Base-by-base conservation (phyloP, 2,888 invertebrate species). In the Synergus laeviventris region DNA sequence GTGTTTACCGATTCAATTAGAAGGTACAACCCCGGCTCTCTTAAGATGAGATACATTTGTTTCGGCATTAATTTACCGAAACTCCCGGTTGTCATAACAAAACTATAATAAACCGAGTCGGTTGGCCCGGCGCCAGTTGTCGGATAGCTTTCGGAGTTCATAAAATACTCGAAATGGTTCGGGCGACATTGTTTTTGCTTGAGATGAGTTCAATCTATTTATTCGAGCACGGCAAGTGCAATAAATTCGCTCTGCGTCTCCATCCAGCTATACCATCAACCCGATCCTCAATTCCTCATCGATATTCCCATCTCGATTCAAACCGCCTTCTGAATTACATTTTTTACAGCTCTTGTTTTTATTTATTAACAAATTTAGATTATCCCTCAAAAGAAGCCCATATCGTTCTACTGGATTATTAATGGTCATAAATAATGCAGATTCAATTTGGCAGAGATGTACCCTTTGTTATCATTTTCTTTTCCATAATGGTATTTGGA, bases 1-100 rank as follows among this genome's bases (percentile, higher is more conserved):
- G 87, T 90, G 90, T 91, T 91, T 90, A 90, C 89, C 88, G 84
- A 90, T 90, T 90, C 89, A 90, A 91, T 90, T 91, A 90, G 89
- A 88, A 86, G 84, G 84, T 86, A 83, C 85, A 83, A 82, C 82
- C 76, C 78, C 77, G 79, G 81, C 80, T 80, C 87, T 84, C 84
- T 84, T 82, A 83, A 79, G 82, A 84, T 79, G 82, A 85, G 86
- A 89, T 90, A 88, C 90, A 90, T 90, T 90, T 88, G 90, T 89
- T 90, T 89, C 89, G 84, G 85, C 89, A 89, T 90, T 90, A 90
- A 90, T 90, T 89, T 87, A 89, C 87, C 88, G 87, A 84, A 88
- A 88, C 88, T 86, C 84, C 84, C 82, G 82, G 82, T 87, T 90
- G 90, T 90, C 90, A 90, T 89, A 90, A 90, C 90, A 90, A 89